These are phyloP conservation scores for Frankliniella fusca DNA, from an alignment of 2,888 invertebrate species.

Conservation along the genomic window DNA sequence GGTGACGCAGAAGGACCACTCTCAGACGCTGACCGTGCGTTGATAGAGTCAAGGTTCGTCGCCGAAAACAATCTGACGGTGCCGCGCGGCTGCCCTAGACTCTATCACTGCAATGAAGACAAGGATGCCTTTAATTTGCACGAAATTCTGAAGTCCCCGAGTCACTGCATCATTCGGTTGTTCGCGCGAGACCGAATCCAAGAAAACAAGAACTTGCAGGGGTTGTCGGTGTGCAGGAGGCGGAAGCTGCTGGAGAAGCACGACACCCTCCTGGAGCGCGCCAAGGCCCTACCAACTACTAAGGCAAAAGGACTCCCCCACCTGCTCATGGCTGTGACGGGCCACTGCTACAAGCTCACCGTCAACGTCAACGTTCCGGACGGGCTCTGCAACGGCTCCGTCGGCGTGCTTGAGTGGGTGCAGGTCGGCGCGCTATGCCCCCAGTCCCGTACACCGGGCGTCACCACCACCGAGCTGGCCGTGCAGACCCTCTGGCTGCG, in stretches of 20 bases:
- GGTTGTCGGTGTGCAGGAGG: background rate
- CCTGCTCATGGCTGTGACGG: background rate
- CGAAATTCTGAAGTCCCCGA: background rate
- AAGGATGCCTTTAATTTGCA: background rate
- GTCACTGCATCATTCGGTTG: background rate
- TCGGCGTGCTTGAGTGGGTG: constrained; percentile 10
- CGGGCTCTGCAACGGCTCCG: background rate
- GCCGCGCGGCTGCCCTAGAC: background rate
- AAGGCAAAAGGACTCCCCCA: background rate
- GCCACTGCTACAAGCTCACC: background rate
- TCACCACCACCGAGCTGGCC: background rate
- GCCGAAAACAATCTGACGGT: background rate
- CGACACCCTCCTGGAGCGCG: background rate
- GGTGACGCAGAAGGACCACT: background rate
- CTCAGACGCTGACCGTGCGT: background rate
- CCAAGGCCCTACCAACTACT: background rate
- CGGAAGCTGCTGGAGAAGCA: background rate
- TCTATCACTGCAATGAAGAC: background rate
- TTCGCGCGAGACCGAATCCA: background rate
- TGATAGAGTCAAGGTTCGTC: background rate
- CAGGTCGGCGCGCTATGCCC: background rate
- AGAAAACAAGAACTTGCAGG: background rate
- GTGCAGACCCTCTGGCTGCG: background rate
- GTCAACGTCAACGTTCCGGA: background rate
- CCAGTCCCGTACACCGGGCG: background rate